Percentiles rank a stretch among this genome's conserved stretches.
Evolutionary conservation across 2,888 invertebrate genomes (phyloP).

Genomic region (Bibio marci): DNA sequence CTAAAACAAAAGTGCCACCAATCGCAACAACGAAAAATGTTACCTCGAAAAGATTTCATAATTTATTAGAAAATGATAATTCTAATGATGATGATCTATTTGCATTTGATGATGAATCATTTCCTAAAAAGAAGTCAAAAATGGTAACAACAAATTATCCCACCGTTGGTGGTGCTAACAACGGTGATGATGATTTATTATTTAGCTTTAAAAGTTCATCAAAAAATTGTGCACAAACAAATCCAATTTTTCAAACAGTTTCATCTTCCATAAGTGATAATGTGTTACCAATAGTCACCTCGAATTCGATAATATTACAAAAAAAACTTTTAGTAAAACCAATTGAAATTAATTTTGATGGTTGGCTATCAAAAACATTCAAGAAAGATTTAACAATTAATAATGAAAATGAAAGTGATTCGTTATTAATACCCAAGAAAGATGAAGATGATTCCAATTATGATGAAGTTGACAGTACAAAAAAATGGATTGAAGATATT

Average conservation of each 20-base stretch:
- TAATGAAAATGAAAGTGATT: too few relatives aligned
- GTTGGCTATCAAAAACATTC: conserved; percentile 21
- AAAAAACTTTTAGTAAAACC: too few relatives aligned
- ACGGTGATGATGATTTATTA: background rate
- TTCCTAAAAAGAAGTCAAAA: background rate
- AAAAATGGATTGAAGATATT: too few relatives aligned
- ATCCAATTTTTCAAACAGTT: too few relatives aligned
- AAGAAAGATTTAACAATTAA: conserved; percentile 6
- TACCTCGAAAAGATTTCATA: background rate
- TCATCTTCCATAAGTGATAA: too few relatives aligned
- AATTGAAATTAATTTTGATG: conserved; percentile 6
- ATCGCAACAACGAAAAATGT: background rate
- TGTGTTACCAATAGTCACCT: too few relatives aligned
- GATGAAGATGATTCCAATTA: too few relatives aligned
- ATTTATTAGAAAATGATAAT: background rate
- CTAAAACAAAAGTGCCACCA: background rate
- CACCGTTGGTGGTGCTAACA: background rate
- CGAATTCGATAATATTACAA: too few relatives aligned
- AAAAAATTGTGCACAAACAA: background rate
- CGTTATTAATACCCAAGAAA: too few relatives aligned
- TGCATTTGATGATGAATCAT: too few relatives aligned
- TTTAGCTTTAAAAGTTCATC: background rate
- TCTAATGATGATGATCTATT: background rate
- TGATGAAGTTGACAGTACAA: too few relatives aligned
- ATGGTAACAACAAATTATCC: background rate